phyloP scores from a whole-genome alignment of 2,888 invertebrate genomes.

The Orchesella flavescens region DNA sequence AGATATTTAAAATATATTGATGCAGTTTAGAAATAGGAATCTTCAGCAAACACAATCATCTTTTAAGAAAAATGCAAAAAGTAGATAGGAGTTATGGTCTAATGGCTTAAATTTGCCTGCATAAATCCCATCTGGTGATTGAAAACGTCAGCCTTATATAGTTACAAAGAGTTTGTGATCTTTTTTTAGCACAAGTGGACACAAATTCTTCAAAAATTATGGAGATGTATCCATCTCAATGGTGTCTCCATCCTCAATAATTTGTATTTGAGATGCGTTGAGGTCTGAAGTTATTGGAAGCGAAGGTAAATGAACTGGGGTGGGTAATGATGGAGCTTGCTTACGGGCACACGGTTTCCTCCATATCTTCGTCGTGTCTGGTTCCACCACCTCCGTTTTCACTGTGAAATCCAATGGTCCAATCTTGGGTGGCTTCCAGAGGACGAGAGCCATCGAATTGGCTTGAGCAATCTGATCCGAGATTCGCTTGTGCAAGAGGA shows the following conservation, averaged over 20 bases:
- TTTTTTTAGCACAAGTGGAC: too few species aligned
- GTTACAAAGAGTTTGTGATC: too few species aligned
- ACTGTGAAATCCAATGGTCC: neutral
- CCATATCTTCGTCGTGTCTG: neutral
- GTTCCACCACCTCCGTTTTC: neutral
- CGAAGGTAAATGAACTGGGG: neutral
- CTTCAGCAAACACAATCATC: too few species aligned
- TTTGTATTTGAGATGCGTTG: neutral
- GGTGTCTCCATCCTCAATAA: slow-evolving; percentile 6
- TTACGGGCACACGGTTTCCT: neutral
- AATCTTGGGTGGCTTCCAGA: slow-evolving; percentile 63
- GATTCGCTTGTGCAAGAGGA: slow-evolving; percentile 46
- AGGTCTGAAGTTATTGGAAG: neutral
- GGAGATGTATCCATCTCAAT: slow-evolving; percentile 7
- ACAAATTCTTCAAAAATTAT: too few species aligned
- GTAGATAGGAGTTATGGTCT: too few species aligned
- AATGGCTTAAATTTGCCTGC: too few species aligned
- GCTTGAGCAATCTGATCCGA: slow-evolving; percentile 27
- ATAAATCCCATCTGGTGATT: too few species aligned
- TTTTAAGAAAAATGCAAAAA: too few species aligned
- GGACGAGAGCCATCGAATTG: slow-evolving; percentile 62
- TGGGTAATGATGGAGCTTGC: neutral
- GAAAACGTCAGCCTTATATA: too few species aligned
- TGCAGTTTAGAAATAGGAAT: too few species aligned
- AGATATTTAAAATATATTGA: too few species aligned